Evolutionary conservation across 2,888 invertebrate species (phyloP), one percentile per base, ranked within the genome.

Genomic region (Tridacna crocea): DNA sequence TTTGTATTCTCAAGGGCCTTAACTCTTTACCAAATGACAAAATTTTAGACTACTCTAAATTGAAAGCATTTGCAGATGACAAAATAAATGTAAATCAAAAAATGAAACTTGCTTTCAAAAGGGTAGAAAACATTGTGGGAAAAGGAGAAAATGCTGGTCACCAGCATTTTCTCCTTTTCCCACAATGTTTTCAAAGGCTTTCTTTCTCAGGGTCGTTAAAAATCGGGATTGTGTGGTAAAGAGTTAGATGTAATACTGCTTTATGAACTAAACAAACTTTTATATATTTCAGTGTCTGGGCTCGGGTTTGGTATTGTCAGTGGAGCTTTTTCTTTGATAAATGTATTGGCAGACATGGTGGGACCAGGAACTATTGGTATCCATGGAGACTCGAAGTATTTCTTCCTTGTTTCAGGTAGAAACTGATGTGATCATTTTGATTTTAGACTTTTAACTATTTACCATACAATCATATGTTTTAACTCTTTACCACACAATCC

Each of bases 321-420:
- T 93, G 99, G 99, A 72, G 97, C 98, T 58, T 99, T 99, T 95
- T 97, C 99, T 0, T 95, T 99, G 82, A 96, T 98, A 46, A 99
- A 99, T 95, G 97, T 99, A 0, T 95, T 99, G 72, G 99, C 99
- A 26, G 99, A 99, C 95, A 97, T 98, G 83, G 96, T 97, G 48
- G 99, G 99, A 27, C 99, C 99, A 2, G 99, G 97, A 24, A 99
- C 99, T 0, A 96, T 99, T 95, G 99, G 99, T 12, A 95, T 99
- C 75, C 95, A 96, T 88, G 96, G 96, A 77, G 98, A 98, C 82
- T 96, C 96, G 0, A 97, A 97, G 94, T 96, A 97, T 92, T 99
- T 99, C 95, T 98, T 99, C 92, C 95, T 99, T 26, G 96, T 97
- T 17, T 98, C 99, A 88, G 97, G 99, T 81, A 89, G 74, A 84